Base-by-base conservation (phyloP, 2,888 invertebrate genomes). In the Hypercompe scribonia region DNA sequence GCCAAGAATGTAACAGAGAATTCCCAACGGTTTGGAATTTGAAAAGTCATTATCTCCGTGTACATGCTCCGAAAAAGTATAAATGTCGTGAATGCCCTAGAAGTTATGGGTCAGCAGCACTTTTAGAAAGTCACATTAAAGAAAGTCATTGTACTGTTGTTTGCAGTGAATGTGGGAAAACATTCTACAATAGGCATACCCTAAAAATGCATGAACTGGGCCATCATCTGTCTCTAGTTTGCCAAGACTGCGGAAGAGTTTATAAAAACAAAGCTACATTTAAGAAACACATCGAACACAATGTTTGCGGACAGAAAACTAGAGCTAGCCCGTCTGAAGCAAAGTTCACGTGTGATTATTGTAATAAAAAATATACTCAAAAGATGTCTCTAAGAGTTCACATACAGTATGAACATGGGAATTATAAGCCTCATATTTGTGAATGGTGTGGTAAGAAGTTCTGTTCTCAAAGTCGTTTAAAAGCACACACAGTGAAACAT, bases 391-490 rank as follows among this genome's bases (percentile, higher is more conserved):
- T 94, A 58, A 77, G 94, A 73, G 94, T 94, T 18, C 94, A 94
- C 72, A 94, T 94, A 74, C 94, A 93, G 76, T 91, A 92, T 78
- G 93, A 93, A 74, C 94, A 94, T 84, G 91, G 92, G 0, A 93
- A 91, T 78, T 93, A 93, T 70, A 94, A 93, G 76, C 82, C 89
- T n/a, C 92, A 92, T 80, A 86, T 90, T 31, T 94, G 94, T 76
- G 88, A 92, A 82, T 93, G 92, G 90, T 94, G 94, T 67, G 88
- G 91, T 2, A 94, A 94, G 71, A 94, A 91, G 50, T 94, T 94
- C 78, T 93, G 91, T 88, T 92, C 93, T 1, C 90, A 90, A 63
- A 94, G 94, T 80, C 83, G 93, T 68, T 78, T 94, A 24, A 93
- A 93, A 81, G 93, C 93, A 3, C 94, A 94, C 36, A 90, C 91